phyloP scores from a whole-genome alignment of 2,888 invertebrate genomes.

The Mylabris sibirica region DNA sequence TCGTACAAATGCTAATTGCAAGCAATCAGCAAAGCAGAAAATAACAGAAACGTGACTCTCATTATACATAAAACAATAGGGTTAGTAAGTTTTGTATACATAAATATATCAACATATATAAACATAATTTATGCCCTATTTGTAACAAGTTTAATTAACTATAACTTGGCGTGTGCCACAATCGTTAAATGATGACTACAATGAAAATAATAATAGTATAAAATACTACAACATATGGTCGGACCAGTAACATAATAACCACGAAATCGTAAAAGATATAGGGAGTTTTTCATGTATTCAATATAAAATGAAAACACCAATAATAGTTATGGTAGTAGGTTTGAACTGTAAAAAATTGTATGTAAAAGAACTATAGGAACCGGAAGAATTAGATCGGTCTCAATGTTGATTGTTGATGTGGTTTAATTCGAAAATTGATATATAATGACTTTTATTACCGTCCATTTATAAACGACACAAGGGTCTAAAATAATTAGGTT shows the following conservation, averaged over 20 bases:
- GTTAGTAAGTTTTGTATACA: background rate
- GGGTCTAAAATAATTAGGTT: background rate
- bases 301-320: background rate
- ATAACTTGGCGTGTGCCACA: constrained; percentile 31
- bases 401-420: constrained; percentile 36
- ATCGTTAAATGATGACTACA: constrained; percentile 26
- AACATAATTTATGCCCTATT: constrained; percentile 23
- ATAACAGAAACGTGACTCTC: constrained; percentile 43
- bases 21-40: constrained; percentile 39
- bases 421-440: constrained; percentile 42
- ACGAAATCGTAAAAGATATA: constrained; percentile 24
- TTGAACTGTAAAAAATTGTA: background rate
- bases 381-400: background rate
- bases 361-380: background rate
- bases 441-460: constrained; percentile 40
- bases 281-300: background rate
- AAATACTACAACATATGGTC: constrained; percentile 42
- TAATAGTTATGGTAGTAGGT: background rate
- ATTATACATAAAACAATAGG: constrained; percentile 40
- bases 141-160: constrained; percentile 30
- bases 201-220: background rate
- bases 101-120: background rate
- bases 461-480: background rate
- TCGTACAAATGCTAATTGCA: background rate
- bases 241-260: constrained; percentile 39